Conservation (phyloP, 2,113 vertebrate genomes). For the Microtus montanus region DNA sequence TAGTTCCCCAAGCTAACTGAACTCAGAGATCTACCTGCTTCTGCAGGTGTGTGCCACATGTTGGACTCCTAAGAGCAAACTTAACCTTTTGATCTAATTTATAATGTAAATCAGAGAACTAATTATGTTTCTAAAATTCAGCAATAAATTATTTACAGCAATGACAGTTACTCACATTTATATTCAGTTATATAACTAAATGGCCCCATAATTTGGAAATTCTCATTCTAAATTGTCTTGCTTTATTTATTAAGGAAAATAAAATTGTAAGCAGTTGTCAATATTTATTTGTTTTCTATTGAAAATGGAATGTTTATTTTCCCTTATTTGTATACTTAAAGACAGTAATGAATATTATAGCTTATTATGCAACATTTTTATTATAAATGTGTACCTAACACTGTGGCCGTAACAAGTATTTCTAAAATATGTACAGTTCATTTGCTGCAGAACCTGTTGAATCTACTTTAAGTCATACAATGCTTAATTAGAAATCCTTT, state of each 20-base stretch:
- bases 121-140: constrained; percentile 38
- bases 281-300: background rate
- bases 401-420: background rate
- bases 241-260: constrained; percentile 46
- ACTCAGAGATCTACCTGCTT: background rate
- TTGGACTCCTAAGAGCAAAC: background rate
- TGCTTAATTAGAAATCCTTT: constrained; percentile 19
- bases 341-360: background rate
- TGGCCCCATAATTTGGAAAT: constrained; percentile 14
- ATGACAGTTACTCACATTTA: background rate
- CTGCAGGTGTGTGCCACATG: background rate
- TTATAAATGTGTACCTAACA: background rate
- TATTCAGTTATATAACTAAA: constrained; percentile 10
- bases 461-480: background rate
- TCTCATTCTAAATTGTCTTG: constrained; percentile 14
- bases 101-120: constrained; percentile 30
- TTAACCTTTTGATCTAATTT: constrained; percentile 45
- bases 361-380: constrained; percentile 27
- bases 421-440: constrained; percentile 28
- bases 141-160: constrained; percentile 13
- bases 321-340: background rate
- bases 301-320: background rate
- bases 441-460: background rate
- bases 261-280: constrained; percentile 21
- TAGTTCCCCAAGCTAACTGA: background rate